Evolutionary conservation across 2,797 vertebrate species (phyloP).

Genomic region (Lateolabrax maculatus): DNA sequence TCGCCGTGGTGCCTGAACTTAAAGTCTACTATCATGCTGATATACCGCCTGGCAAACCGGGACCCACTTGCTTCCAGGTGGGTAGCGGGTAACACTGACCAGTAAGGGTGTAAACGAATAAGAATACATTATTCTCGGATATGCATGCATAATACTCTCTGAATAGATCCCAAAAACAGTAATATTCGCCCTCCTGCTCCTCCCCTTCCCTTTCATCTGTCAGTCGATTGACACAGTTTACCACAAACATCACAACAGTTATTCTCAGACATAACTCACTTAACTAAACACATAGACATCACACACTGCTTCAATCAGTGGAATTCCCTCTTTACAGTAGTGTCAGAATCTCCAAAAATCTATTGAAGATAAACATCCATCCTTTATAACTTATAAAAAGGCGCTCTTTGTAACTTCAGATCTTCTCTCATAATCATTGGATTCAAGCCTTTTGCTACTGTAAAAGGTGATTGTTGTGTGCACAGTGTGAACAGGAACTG

Average conservation of each 20-base stretch:
- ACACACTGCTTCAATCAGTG: not conserved
- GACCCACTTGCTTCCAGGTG: slow-evolving; percentile 98
- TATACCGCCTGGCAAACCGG: slow-evolving; percentile 93
- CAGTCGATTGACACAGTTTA: no score
- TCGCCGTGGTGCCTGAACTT: slow-evolving; percentile 95
- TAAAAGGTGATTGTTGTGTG: not conserved
- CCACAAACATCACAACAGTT: no score
- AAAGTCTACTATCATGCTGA: slow-evolving; percentile 95
- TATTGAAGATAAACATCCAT: not conserved
- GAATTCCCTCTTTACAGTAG: not conserved
- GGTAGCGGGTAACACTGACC: not conserved
- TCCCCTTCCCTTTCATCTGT: not conserved
- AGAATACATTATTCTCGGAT: not conserved
- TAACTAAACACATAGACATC: not conserved
- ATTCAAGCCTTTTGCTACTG: not conserved
- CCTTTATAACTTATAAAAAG: not conserved
- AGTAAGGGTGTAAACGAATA: not conserved
- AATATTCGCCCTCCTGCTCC: not conserved
- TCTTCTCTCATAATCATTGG: not conserved
- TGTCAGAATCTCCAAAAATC: not conserved
- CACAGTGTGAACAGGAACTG: no score
- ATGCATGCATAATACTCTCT: not conserved
- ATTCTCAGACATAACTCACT: no score
- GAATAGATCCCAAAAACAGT: not conserved
- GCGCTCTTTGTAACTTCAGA: not conserved